Percentiles rank a stretch among this genome's conserved stretches.
Conservation (phyloP, 2,113 vertebrate species). For the Syngnathoides biaculeatus region DNA sequence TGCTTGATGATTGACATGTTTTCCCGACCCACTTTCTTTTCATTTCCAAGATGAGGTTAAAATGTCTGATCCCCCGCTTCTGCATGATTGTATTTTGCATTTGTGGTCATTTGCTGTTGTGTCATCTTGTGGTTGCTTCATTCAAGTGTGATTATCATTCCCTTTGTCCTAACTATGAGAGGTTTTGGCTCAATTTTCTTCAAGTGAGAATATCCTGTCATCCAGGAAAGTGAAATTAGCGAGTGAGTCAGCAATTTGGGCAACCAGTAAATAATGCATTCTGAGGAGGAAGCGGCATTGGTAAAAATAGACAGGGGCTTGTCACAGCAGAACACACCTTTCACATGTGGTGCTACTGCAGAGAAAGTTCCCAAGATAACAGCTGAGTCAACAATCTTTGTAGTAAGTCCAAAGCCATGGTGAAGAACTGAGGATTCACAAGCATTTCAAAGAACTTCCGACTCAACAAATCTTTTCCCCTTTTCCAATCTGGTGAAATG, state of each 20-base stretch:
- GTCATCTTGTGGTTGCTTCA: constrained; percentile 38
- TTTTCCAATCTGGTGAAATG: background rate
- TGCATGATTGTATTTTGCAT: constrained; percentile 38
- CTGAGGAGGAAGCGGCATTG: constrained; percentile 13
- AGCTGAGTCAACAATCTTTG: background rate
- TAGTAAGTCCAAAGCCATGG: constrained; percentile 15
- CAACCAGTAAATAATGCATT: constrained; percentile 32
- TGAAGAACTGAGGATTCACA: constrained; percentile 33
- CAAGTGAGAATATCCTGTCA: constrained; percentile 2
- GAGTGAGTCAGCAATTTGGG: constrained; percentile 45
- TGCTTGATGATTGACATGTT: constrained; percentile 45
- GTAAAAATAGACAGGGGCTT: constrained; percentile 14
- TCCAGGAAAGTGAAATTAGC: constrained; percentile 2
- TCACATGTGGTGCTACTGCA: constrained; percentile 1
- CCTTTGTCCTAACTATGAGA: constrained; percentile 3
- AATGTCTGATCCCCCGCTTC: constrained; percentile 24
- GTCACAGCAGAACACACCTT: background rate
- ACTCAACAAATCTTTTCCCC: background rate
- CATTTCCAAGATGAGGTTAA: constrained; percentile 12
- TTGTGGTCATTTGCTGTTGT: constrained; percentile 19
- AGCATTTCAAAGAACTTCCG: constrained; percentile 16
- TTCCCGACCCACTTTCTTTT: constrained; percentile 27
- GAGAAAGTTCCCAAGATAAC: constrained; percentile 8
- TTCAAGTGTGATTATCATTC: constrained; percentile 52
- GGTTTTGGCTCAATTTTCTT: background rate